Evolutionary conservation across 2,888 invertebrate genomes (phyloP).

Genomic region (Acanthoscelides obtectus): DNA sequence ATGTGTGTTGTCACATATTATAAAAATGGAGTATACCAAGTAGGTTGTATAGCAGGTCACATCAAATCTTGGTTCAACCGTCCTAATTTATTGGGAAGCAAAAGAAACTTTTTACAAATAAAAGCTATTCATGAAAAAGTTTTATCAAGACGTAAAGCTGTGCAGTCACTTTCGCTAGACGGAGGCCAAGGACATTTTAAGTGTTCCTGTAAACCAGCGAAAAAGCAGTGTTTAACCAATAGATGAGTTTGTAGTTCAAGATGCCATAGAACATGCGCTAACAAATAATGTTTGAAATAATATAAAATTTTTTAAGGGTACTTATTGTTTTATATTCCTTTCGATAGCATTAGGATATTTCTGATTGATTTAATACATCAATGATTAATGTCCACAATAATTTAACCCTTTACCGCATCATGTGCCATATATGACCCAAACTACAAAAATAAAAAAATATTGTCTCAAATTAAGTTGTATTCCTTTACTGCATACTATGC

Average conservation of each 20-base stretch:
- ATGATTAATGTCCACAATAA: too few species aligned
- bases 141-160: conserved; percentile 6
- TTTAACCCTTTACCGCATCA: too few species aligned
- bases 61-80: conserved; percentile 9
- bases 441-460: too few species aligned
- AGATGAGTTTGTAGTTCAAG: conserved; percentile 3
- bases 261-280: conserved; percentile 4
- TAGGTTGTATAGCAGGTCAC: conserved; percentile 5
- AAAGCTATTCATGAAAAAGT: conserved; percentile 8
- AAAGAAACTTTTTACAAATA: conserved; percentile 2
- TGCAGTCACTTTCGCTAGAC: neutral
- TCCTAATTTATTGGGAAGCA: neutral
- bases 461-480: too few species aligned
- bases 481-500: too few species aligned
- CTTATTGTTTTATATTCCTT: too few species aligned
- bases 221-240: conserved; percentile 8
- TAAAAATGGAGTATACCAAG: conserved; percentile 8
- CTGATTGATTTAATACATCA: too few species aligned
- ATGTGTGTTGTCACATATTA: conserved; percentile 4
- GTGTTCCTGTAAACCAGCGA: conserved; percentile 11
- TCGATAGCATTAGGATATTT: too few species aligned
- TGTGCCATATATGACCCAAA: too few species aligned
- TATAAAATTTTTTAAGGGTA: too few species aligned
- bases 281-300: too few species aligned
- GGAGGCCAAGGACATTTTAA: conserved; percentile 8